Conservation (phyloP, 1,140 invertebrate species). For the Drosophila mojavensis region DNA sequence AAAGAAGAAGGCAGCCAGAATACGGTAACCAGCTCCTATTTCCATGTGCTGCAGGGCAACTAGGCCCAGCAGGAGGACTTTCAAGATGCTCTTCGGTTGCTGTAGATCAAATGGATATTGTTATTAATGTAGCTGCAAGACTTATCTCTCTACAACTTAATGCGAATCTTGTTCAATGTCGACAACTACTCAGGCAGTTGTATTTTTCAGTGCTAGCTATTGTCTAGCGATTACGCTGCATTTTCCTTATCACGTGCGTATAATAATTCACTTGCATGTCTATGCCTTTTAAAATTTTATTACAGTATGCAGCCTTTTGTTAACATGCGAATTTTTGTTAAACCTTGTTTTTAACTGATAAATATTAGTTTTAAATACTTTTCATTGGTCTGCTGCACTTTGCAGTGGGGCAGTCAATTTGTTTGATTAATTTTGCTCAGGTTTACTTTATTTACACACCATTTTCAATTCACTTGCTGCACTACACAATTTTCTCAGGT, state of each 20-base stretch:
- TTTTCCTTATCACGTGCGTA: neutral
- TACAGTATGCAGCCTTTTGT: neutral
- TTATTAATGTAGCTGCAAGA: too few species aligned
- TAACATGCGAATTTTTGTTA: neutral
- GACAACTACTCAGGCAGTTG: too few species aligned
- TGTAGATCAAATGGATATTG: conserved; percentile 42
- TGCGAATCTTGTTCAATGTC: too few species aligned
- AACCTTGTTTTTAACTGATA: neutral
- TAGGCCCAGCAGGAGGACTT: conserved; percentile 38
- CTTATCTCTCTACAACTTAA: too few species aligned
- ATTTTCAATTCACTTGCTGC: conserved; percentile 6
- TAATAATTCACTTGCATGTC: neutral
- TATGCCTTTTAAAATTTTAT: too few species aligned
- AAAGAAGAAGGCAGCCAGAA: conserved; percentile 71
- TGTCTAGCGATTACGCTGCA: neutral
- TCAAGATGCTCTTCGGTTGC: conserved; percentile 54
- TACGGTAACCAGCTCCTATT: conserved; percentile 39
- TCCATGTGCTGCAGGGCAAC: conserved; percentile 53
- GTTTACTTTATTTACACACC: conserved; percentile 6
- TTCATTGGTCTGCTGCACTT: too few species aligned
- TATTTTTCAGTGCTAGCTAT: too few species aligned
- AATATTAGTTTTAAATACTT: too few species aligned
- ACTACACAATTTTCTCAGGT: neutral
- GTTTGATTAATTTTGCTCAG: too few species aligned
- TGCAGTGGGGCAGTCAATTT: too few species aligned